Base-by-base conservation (phyloP, 2,888 invertebrate genomes). In the Himalopsyche japonica region DNA sequence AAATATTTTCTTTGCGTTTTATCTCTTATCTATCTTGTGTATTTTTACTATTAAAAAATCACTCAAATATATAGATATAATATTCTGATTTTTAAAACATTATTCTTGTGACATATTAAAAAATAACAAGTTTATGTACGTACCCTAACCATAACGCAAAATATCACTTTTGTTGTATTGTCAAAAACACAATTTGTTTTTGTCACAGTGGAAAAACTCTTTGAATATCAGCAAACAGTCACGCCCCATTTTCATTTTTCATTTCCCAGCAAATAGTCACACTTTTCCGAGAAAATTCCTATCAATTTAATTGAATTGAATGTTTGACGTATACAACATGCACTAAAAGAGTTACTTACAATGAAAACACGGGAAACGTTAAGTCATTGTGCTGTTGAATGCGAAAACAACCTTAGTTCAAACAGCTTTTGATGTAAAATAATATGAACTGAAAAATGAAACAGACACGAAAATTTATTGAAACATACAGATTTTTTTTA, bases 191-290 rank as follows among this genome's bases (percentile, higher is more conserved):
- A 70, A 70, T 70, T 70, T 70, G 70, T 70, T 70, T 70, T 27
- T 70, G 70, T 64, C 81, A 57, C 64, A 47, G 70, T 47, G 47
- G 57, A 81, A 7, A 64, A 34, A 34, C 78, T 47, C 27, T 81
- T 64, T 84, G 76, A 76, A 76, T 76, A 79, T 79, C 80, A 5
- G 47, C 84, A 78, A 84, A 81, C 79, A 37, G 81, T 78, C 81
- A 70, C 84, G 24, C 81, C 84, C 76, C 27, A 34, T 83, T 84
- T 84, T 80, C 81, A 43, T 82, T 84, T 79, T 84, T 84, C 81
- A 84, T 84, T 84, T 84, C 81, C 84, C 84, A 70, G 64, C 78
- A 84, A 84, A 84, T 84, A 81, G 30, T 48, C 37, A 37, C 57
- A 37, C 78, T 57, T 81, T 84, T 81, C 84, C 84, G 15, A 81